Evolutionary conservation across 2,888 invertebrate species (phyloP), one percentile per base, ranked within the genome.

Genomic region (Octonoba sinensis): DNA sequence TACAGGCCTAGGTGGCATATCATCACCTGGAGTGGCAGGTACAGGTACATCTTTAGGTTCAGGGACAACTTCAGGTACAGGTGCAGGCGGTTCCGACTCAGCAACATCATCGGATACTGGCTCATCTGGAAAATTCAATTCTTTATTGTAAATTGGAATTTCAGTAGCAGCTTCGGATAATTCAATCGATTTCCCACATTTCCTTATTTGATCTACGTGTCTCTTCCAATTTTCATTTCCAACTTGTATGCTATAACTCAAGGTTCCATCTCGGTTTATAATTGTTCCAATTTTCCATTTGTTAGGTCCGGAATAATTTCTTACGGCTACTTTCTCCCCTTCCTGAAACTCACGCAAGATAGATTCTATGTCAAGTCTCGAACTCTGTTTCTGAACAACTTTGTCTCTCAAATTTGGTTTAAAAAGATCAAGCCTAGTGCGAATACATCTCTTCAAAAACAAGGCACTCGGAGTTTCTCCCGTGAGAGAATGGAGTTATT

Each of bases 271-370:
- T n/a, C n/a, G n/a, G n/a, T n/a, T n/a, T n/a, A n/a, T n/a, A n/a
- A n/a, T n/a, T n/a, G n/a, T n/a, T n/a, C n/a, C n/a, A n/a, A n/a
- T n/a, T n/a, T n/a, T n/a, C n/a, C n/a, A n/a, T n/a, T 57, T 57
- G 57, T 57, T 57, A 57, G 57, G 57, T 70, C 59, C 70, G 70
- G 59, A 70, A 70, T 70, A 70, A 70, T 70, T 70, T 70, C 70
- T 70, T 70, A 70, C 70, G 70, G 57, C 70, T 70, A 70, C 70
- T 70, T 70, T 70, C 59, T 70, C 70, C 70, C 70, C 70, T 70
- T 70, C 70, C 70, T 70, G 70, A 70, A 70, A 70, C 70, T 70
- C 70, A 70, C 70, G 70, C 70, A 70, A 70, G 70, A 70, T 57
- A 70, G 70, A 57, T 70, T 70, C 70, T 70, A 59, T 57, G 70